Percentiles rank a stretch among this genome's conserved stretches.
These are phyloP conservation scores for Sparidentex hasta DNA, from an alignment of 2,797 vertebrate species.

Conservation along the genomic window DNA sequence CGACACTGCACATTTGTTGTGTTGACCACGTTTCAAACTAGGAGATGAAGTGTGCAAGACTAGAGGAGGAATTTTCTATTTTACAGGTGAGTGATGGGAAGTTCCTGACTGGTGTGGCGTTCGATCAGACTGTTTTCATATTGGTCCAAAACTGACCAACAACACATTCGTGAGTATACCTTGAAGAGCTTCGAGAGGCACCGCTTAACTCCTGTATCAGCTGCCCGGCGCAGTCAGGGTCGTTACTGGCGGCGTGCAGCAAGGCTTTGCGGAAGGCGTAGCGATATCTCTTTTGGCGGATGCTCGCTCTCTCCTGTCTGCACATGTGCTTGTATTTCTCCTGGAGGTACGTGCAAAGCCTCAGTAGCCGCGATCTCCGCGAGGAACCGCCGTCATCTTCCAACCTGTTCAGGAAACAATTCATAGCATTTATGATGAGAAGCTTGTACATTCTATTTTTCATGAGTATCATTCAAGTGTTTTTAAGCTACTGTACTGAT, in stretches of 20 bases:
- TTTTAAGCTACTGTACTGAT: too few species aligned
- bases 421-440: background rate
- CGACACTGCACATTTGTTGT: background rate
- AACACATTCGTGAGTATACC: slow-evolving; percentile 77
- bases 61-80: too few species aligned
- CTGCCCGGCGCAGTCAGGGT: slow-evolving; percentile 92
- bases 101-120: background rate
- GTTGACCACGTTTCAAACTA: slow-evolving; percentile 14
- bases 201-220: slow-evolving; percentile 91
- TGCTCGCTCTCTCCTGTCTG: slow-evolving; percentile 95
- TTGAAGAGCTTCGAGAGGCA: slow-evolving; percentile 82
- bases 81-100: background rate
- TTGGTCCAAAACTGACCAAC: background rate
- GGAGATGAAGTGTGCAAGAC: background rate
- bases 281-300: slow-evolving; percentile 95
- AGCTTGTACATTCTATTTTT: too few species aligned
- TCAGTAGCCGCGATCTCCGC: slow-evolving; percentile 92
- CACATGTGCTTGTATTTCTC: slow-evolving; percentile 99
- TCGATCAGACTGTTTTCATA: background rate
- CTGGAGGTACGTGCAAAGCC: slow-evolving; percentile 98
- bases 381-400: slow-evolving; percentile 87
- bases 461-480: too few species aligned
- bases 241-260: slow-evolving; percentile 94
- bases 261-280: slow-evolving; percentile 95
- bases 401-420: slow-evolving; percentile 79